Conservation (phyloP, 2,113 vertebrate genomes). For the Chrysochloris asiatica region DNA sequence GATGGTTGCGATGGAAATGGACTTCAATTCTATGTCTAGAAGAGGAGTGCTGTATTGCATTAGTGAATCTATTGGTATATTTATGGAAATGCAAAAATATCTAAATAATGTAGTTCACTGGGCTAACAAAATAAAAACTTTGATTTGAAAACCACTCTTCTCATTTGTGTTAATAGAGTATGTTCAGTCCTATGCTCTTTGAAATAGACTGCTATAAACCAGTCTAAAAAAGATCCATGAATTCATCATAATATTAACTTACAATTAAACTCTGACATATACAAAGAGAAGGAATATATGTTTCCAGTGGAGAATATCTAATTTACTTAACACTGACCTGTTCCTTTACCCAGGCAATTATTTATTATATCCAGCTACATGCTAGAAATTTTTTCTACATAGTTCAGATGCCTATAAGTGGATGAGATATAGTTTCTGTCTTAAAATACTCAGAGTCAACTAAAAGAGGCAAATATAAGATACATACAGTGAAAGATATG, state of each 20-base stretch:
- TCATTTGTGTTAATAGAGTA: conserved; percentile 62
- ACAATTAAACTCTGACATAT: conserved; percentile 47
- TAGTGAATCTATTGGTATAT: conserved; percentile 71
- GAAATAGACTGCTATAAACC: conserved; percentile 56
- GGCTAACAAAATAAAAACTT: conserved; percentile 66
- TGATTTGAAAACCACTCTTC: conserved; percentile 62
- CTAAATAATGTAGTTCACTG: conserved; percentile 55
- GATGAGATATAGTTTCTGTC: neutral
- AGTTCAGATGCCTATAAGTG: neutral
- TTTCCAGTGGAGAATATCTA: conserved; percentile 4
- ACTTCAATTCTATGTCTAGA: conserved; percentile 73
- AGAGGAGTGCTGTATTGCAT: conserved; percentile 59
- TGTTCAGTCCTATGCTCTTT: conserved; percentile 39
- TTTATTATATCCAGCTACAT: neutral
- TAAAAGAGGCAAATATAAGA: neutral
- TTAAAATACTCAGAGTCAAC: neutral
- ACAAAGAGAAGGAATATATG: conserved; percentile 18
- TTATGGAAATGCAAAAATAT: conserved; percentile 73
- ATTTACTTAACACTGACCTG: neutral
- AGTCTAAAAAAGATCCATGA: conserved; percentile 19
- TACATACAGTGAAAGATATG: neutral
- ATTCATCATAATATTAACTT: conserved; percentile 36
- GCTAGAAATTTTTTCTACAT: neutral
- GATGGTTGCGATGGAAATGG: conserved; percentile 51
- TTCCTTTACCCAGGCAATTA: neutral